These are phyloP conservation scores for Prunella strophiata DNA, from an alignment of 2,797 vertebrate genomes.

Conservation along the genomic window DNA sequence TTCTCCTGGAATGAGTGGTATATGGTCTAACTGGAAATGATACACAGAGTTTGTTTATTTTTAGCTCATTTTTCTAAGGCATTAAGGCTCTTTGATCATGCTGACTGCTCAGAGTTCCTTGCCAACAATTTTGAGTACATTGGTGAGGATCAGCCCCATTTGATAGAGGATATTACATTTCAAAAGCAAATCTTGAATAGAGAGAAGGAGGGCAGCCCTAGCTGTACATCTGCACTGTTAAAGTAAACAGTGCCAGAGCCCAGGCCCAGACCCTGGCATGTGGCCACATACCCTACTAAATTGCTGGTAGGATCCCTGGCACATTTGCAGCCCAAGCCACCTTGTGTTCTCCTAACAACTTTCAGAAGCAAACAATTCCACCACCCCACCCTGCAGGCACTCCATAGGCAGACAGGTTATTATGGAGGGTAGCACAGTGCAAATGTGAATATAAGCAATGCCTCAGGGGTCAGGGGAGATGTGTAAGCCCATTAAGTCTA, in stretches of 20 bases:
- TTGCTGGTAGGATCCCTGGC: background rate
- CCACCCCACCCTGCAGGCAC: background rate
- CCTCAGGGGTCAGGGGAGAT: background rate
- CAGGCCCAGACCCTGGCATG: background rate
- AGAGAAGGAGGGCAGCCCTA: background rate
- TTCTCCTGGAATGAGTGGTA: background rate
- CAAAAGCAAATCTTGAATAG: background rate
- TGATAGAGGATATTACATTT: slow-evolving; percentile 21
- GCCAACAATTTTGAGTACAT: background rate
- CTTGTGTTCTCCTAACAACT: background rate
- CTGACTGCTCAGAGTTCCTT: background rate
- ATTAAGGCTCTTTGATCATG: background rate
- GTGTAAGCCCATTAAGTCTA: background rate
- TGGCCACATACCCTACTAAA: background rate
- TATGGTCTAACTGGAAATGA: background rate
- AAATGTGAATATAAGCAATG: background rate
- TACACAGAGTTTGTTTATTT: slow-evolving; percentile 6
- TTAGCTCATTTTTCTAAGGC: slow-evolving; percentile 37
- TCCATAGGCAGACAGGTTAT: fast-evolving
- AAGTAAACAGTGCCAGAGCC: background rate
- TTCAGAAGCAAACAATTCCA: background rate
- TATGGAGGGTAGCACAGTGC: background rate
- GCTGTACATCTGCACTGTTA: background rate
- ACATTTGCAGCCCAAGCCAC: background rate
- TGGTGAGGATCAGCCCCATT: background rate